Conservation (phyloP, 2,113 vertebrate genomes). For the Forbesichthys agassizii region DNA sequence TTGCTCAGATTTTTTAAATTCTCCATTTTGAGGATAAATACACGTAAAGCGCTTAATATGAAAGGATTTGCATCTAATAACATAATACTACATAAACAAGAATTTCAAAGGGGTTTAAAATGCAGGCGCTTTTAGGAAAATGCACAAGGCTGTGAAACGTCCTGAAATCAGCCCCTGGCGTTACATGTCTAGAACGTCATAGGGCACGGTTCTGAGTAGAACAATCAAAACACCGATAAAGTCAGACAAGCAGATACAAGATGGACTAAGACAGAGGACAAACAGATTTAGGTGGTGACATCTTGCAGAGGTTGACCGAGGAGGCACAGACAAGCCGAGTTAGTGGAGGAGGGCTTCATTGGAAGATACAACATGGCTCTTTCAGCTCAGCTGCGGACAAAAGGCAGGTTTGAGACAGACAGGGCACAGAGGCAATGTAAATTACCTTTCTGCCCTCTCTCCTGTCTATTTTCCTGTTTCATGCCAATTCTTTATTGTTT, state of each 20-base stretch:
- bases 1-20: too few relatives aligned
- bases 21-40: not conserved
- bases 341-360: constrained; percentile 35
- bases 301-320: constrained; percentile 18
- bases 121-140: not conserved
- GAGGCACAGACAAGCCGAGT: constrained; percentile 3
- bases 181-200: not conserved
- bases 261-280: constrained; percentile 11
- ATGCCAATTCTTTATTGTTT: not conserved
- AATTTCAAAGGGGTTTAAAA: not conserved
- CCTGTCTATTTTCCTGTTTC: not conserved
- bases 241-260: constrained; percentile 3
- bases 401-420: constrained; percentile 39
- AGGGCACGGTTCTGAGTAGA: not conserved
- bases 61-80: not conserved
- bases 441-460: constrained; percentile 47
- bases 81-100: not conserved
- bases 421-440: constrained; percentile 35
- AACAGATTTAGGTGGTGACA: constrained; percentile 8
- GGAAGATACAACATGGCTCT: constrained; percentile 42
- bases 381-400: constrained; percentile 50
- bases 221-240: not conserved
- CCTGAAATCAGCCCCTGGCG: not conserved
- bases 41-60: not conserved
- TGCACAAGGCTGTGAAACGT: not conserved